Conservation (phyloP, 2,888 invertebrate species). For the Lithophane ornitopus region DNA sequence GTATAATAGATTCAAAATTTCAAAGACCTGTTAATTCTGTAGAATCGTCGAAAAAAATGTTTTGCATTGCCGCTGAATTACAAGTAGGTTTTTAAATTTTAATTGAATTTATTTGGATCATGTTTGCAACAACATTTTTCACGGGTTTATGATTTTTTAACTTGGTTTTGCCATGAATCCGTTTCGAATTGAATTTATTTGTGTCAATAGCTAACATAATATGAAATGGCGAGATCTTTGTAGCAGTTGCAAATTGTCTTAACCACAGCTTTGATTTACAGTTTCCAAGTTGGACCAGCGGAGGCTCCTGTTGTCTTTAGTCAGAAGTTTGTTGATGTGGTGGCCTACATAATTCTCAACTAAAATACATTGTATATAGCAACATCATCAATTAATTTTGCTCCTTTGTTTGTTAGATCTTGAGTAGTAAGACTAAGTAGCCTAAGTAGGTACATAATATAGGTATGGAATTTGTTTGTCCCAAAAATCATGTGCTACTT, state of each 20-base stretch:
- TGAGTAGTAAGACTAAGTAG: not conserved
- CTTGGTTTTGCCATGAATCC: slow-evolving; percentile 18
- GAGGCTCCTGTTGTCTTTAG: slow-evolving; percentile 55
- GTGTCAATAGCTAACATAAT: slow-evolving; percentile 26
- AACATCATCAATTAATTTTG: slow-evolving; percentile 34
- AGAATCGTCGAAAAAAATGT: slow-evolving; percentile 43
- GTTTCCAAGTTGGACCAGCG: slow-evolving; percentile 55
- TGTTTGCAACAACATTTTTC: slow-evolving; percentile 37
- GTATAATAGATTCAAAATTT: slow-evolving; percentile 48
- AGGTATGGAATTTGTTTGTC: not conserved
- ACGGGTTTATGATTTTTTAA: slow-evolving; percentile 35
- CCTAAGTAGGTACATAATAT: not conserved
- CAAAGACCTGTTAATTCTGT: slow-evolving; percentile 57
- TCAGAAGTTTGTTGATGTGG: slow-evolving; percentile 55
- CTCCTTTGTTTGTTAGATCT: slow-evolving; percentile 36
- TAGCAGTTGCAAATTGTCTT: slow-evolving; percentile 50
- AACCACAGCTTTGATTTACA: slow-evolving; percentile 59
- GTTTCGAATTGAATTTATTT: slow-evolving; percentile 34
- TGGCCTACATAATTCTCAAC: slow-evolving; percentile 53
- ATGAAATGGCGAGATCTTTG: slow-evolving; percentile 41
- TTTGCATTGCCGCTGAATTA: slow-evolving; percentile 32
- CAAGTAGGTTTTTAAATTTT: slow-evolving; percentile 36
- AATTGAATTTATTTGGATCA: slow-evolving; percentile 46
- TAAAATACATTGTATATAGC: slow-evolving; percentile 43
- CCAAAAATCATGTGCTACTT: not conserved